phyloP scores from a whole-genome alignment of 2,113 vertebrate species.

The Spea multiplicata region DNA sequence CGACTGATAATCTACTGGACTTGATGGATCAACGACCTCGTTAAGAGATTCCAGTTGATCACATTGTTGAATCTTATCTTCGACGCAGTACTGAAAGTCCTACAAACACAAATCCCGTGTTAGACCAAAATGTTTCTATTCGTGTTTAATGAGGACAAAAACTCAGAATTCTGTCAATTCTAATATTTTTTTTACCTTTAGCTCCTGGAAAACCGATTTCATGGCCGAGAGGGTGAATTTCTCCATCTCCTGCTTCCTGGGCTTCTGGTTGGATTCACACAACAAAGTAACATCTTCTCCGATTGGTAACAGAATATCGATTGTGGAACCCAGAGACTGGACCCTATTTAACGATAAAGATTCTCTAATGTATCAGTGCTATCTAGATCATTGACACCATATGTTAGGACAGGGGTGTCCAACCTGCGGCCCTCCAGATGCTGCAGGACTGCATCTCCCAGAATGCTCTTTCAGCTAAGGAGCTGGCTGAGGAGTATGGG shows the following conservation, averaged over 20 bases:
- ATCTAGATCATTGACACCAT: no score
- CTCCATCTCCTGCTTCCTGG: constrained; percentile 69
- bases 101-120: constrained; percentile 47
- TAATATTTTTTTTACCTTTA: constrained; percentile 57
- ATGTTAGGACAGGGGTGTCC: no score
- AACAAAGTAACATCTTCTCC: constrained; percentile 73
- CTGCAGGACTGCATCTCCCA: no score
- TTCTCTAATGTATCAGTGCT: no score
- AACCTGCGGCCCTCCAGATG: no score
- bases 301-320: constrained; percentile 73
- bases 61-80: constrained; percentile 72
- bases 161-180: no score
- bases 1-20: constrained; percentile 65
- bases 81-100: constrained; percentile 58
- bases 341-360: constrained; percentile 60
- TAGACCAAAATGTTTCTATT: no score
- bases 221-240: constrained; percentile 65
- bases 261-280: constrained; percentile 63
- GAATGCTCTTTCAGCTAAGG: no score
- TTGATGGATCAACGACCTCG: constrained; percentile 56
- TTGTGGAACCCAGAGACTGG: constrained; percentile 71
- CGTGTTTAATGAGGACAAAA: no score
- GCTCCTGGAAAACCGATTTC: constrained; percentile 56
- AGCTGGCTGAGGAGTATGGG: no score
- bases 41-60: constrained; percentile 59